Conservation (phyloP, 2,797 vertebrate genomes). For the Pelochelys cantorii region DNA sequence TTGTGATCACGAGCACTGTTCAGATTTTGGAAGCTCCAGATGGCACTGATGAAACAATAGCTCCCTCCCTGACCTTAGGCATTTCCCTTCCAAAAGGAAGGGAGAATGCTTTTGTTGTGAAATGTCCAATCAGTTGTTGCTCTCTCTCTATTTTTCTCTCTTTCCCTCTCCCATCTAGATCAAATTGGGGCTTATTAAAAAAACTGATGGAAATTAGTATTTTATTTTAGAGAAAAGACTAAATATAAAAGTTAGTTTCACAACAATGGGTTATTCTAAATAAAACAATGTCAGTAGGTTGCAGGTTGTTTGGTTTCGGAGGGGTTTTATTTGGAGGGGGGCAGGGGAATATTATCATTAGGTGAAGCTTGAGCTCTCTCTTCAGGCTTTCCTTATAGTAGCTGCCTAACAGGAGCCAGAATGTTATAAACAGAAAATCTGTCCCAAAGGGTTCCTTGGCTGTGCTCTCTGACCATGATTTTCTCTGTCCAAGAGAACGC, state of each 20-base stretch:
- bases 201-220: neutral
- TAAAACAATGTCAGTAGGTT: neutral
- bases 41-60: accelerated
- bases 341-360: neutral
- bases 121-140: neutral
- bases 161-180: neutral
- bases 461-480: constrained; percentile 19
- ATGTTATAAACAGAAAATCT: constrained; percentile 10
- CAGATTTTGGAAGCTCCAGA: neutral
- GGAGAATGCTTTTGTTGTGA: neutral
- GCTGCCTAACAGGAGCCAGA: constrained; percentile 25
- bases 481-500: constrained; percentile 53
- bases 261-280: too few relatives aligned
- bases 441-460: neutral
- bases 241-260: neutral
- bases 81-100: neutral
- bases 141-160: neutral
- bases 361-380: constrained; percentile 70
- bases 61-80: accelerated
- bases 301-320: neutral
- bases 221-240: constrained; percentile 7
- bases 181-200: neutral
- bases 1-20: accelerated
- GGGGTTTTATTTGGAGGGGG: neutral
- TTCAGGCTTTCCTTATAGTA: constrained; percentile 49